Base-by-base conservation (phyloP, 2,113 vertebrate genomes). In the Phoxinus phoxinus region DNA sequence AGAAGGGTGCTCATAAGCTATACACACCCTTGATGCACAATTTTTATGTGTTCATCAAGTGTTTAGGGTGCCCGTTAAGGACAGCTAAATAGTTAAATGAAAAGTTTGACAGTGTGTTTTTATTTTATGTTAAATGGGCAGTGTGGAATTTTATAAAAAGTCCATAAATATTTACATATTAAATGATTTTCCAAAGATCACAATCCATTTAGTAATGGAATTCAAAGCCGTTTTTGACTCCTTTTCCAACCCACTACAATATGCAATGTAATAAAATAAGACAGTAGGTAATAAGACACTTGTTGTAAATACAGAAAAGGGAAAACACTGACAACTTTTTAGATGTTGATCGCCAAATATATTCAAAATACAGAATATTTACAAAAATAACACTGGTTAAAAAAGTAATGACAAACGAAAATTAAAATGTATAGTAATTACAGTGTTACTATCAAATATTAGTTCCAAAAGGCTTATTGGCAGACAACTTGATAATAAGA, bases 291-390 rank as follows among this genome's bases (percentile, higher is more conserved):
- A n/a, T n/a, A 46, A 59, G 25, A 21, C 0, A 53, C 48, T 51
- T 15, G 2, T 35, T 35, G 30, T 21, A 35, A 13, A 48, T 23
- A 19, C 9, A 69, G 23, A 67, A n/a, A 11, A 35, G 1, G 46
- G 7, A 35, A 23, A 63, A 35, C 30, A 35, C 21, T 27, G 58
- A 51, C 46, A 32, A 8, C 13, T 65, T 25, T 30, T 53, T 6
- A 79, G 35, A 61, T 61, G 35, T 59, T 41, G 23, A 17, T 59
- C n/a, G 10, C 44, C 58, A 46, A 81, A 67, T 85, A 65, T 79
- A 80, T 58, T 81, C 65, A 23, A 37, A 17, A 61, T 85, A 81
- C 65, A 81, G 81, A 85, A 23, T 41, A 81, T 81, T 46, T 81
- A 81, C 78, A 81, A 65, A 46, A 19, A 46, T 27, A 58, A 63